These are phyloP conservation scores for Acromyrmex heyeri DNA, from an alignment of 1,140 invertebrate genomes.

Conservation along the genomic window DNA sequence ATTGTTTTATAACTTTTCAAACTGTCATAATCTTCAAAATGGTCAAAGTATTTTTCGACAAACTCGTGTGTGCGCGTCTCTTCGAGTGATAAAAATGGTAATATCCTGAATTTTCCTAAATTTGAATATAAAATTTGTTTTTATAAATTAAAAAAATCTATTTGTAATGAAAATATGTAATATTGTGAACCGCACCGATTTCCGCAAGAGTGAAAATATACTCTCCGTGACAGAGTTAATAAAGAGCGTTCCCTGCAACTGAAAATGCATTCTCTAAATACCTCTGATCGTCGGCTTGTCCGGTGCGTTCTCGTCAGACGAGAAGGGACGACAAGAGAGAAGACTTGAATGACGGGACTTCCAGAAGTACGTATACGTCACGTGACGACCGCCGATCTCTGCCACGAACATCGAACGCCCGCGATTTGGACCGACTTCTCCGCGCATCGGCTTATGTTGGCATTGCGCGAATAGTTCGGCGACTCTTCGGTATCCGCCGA, in stretches of 20 bases:
- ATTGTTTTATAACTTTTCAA: background rate
- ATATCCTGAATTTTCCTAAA: background rate
- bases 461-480: constrained; percentile 69
- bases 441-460: constrained; percentile 40
- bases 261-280: constrained; percentile 22
- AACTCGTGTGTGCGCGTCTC: background rate
- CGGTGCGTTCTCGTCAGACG: background rate
- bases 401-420: background rate
- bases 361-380: constrained; percentile 22
- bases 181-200: background rate
- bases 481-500: constrained; percentile 69
- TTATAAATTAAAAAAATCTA: background rate
- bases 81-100: background rate
- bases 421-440: constrained; percentile 42
- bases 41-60: background rate
- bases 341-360: constrained; percentile 31
- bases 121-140: background rate
- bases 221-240: constrained; percentile 1
- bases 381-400: constrained; percentile 28
- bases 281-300: background rate
- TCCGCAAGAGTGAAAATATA: background rate
- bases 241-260: constrained; percentile 6
- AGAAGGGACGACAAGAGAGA: background rate
- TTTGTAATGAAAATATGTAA: background rate
- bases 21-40: constrained; percentile 4